These are phyloP conservation scores for Melanargia galathea DNA, from an alignment of 2,888 invertebrate genomes.

Conservation along the genomic window DNA sequence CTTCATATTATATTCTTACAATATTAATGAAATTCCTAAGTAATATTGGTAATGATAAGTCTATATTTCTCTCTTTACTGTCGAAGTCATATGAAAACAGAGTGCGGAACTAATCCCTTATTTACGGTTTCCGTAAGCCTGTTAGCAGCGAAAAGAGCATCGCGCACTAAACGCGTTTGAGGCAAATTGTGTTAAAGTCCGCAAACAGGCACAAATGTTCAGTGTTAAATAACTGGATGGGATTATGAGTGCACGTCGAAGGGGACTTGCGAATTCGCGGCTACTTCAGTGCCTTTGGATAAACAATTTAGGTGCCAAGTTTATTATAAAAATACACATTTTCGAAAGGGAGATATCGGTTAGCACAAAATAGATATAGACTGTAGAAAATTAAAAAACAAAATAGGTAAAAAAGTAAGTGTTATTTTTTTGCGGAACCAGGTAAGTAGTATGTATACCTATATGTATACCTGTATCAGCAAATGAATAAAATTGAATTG, in stretches of 20 bases:
- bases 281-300: background rate
- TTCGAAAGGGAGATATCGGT: no score
- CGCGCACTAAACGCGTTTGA: conserved; percentile 61
- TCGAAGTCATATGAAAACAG: conserved; percentile 9
- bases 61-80: background rate
- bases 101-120: conserved; percentile 40
- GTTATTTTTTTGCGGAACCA: no score
- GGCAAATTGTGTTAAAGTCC: conserved; percentile 69
- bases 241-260: conserved; percentile 41
- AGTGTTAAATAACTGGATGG: conserved; percentile 67
- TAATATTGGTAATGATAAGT: no score
- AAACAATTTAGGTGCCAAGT: conserved; percentile 18
- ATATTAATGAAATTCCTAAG: no score
- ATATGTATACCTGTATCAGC: no score
- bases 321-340: conserved; percentile 1
- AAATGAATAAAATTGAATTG: no score
- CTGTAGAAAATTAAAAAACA: no score
- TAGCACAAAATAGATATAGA: no score
- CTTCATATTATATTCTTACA: no score
- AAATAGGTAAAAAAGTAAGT: no score
- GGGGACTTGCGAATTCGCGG: conserved; percentile 15
- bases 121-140: conserved; percentile 65
- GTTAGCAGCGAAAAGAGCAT: conserved; percentile 74
- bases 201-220: conserved; percentile 67
- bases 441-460: no score